A percentile compares a stretch with the other conserved stretches of the same genome.
These are phyloP conservation scores for Coenonympha glycerion DNA, from an alignment of 2,888 invertebrate genomes.

Conservation along the genomic window DNA sequence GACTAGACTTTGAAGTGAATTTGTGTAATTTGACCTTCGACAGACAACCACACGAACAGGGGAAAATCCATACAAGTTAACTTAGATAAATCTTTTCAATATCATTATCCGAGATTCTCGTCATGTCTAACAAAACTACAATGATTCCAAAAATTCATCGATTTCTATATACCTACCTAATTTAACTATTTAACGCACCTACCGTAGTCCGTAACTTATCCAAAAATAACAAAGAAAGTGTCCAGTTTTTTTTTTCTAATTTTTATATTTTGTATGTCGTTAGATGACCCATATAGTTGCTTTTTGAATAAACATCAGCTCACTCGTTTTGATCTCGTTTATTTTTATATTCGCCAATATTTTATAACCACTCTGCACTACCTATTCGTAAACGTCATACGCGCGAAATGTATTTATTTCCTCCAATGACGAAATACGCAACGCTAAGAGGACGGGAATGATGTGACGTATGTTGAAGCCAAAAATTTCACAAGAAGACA, in stretches of 20 bases:
- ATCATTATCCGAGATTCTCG: no score
- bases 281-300: slow-evolving; percentile 20
- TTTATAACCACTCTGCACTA: slow-evolving; percentile 16
- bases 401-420: slow-evolving; percentile 17
- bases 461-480: no score
- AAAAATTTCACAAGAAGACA: no score
- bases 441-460: no score
- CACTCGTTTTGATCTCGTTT: slow-evolving; percentile 18
- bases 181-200: neutral
- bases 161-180: neutral
- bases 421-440: no score
- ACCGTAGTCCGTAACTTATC: neutral
- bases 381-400: slow-evolving; percentile 22
- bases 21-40: no score
- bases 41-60: no score
- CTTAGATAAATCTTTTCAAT: no score
- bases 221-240: neutral
- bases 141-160: neutral
- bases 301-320: slow-evolving; percentile 22
- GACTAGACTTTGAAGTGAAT: no score
- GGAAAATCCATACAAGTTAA: no score
- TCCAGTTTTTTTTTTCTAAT: slow-evolving; percentile 6
- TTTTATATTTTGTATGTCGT: slow-evolving; percentile 17
- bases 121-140: no score
- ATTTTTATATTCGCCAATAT: slow-evolving; percentile 25